phyloP scores from a whole-genome alignment of 2,888 invertebrate species.

The Drosophila formosana region DNA sequence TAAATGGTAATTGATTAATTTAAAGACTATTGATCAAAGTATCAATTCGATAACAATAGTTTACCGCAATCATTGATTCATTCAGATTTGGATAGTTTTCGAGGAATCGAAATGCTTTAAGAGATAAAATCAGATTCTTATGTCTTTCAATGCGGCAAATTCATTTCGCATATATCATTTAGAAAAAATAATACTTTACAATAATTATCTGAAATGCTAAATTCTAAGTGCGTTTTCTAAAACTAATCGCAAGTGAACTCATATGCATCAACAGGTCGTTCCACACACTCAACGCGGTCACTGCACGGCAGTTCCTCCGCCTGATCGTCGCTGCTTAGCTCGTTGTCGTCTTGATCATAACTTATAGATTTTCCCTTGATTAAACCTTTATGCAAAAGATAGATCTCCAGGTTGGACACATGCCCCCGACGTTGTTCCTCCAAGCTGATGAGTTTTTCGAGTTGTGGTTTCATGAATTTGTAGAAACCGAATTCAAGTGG shows the following conservation, averaged over 20 bases:
- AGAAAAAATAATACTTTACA: no score
- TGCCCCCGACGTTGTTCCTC: slow-evolving; percentile 21
- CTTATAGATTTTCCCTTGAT: neutral
- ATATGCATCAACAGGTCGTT: slow-evolving; percentile 1
- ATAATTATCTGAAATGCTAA: no score
- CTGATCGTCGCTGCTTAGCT: slow-evolving; percentile 29
- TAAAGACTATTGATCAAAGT: no score
- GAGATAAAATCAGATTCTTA: no score
- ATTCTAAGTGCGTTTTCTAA: no score
- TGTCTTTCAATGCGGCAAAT: no score
- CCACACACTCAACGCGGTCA: slow-evolving; percentile 21
- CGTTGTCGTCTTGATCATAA: neutral
- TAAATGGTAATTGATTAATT: no score
- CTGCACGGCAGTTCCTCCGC: neutral
- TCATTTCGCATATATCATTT: no score
- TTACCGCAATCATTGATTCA: no score
- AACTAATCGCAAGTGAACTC: slow-evolving; percentile 6
- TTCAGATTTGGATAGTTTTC: no score
- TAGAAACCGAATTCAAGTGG: slow-evolving; percentile 51
- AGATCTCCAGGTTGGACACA: slow-evolving; percentile 17
- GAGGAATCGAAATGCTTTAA: no score
- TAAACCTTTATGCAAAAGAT: slow-evolving; percentile 28
- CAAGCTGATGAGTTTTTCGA: slow-evolving; percentile 35
- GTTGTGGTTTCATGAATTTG: slow-evolving; percentile 55
- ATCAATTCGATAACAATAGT: no score